phyloP scores from a whole-genome alignment of 2,888 invertebrate genomes.

The Aphidius colemani region DNA sequence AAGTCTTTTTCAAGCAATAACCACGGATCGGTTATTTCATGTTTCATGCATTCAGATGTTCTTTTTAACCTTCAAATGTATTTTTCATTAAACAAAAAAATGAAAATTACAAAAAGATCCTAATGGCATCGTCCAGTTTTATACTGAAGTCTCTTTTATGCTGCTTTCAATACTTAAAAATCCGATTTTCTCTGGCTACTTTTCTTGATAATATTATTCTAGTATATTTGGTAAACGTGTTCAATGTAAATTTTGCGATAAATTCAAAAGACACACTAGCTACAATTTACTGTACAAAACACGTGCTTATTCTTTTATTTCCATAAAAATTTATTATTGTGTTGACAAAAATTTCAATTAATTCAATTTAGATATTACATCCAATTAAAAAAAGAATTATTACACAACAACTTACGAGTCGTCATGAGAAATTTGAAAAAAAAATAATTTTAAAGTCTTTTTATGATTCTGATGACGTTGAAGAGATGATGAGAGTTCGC shows the following conservation, averaged over 20 bases:
- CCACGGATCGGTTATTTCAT: slow-evolving; percentile 37
- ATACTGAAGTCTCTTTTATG: slow-evolving; percentile 11
- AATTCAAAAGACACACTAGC: too few species aligned
- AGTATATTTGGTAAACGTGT: slow-evolving; percentile 25
- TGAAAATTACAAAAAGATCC: slow-evolving; percentile 17
- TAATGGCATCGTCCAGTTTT: slow-evolving; percentile 12
- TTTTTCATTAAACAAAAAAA: slow-evolving; percentile 7
- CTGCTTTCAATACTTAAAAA: slow-evolving; percentile 47
- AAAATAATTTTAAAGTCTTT: neutral
- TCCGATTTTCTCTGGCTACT: slow-evolving; percentile 34
- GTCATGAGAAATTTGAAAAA: too few species aligned
- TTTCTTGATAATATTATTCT: slow-evolving; percentile 44
- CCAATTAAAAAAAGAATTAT: too few species aligned
- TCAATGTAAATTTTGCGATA: slow-evolving; percentile 44
- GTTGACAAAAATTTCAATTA: too few species aligned
- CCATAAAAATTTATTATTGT: too few species aligned
- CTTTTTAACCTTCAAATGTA: slow-evolving; percentile 43
- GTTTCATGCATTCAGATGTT: slow-evolving; percentile 54
- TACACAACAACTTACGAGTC: too few species aligned
- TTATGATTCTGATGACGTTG: slow-evolving; percentile 17
- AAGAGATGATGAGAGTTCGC: slow-evolving; percentile 22
- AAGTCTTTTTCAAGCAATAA: slow-evolving; percentile 41
- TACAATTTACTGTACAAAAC: too few species aligned
- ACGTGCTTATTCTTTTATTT: too few species aligned
- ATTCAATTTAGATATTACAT: too few species aligned